Evolutionary conservation across 1,140 invertebrate genomes (phyloP).

Genomic region (Oryctes rhinoceros): DNA sequence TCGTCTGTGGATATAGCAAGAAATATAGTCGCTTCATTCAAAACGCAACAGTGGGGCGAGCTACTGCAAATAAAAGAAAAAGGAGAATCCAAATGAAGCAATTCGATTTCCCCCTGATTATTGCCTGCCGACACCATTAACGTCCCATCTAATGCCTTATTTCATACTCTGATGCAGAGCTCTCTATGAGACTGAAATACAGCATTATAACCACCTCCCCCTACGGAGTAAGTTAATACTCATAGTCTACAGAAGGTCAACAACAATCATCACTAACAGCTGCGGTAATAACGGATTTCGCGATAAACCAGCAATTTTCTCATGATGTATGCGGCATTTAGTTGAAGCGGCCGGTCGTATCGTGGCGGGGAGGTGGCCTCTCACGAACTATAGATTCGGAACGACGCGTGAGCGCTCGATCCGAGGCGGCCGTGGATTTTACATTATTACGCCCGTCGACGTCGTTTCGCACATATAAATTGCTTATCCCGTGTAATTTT

Average conservation of each 20-base stretch:
- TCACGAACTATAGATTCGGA: neutral
- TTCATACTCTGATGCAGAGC: too few relatives aligned
- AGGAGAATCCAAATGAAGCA: too few relatives aligned
- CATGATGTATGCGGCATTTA: constrained; percentile 1
- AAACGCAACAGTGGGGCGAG: too few relatives aligned
- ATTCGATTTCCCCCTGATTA: too few relatives aligned
- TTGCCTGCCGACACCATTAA: too few relatives aligned
- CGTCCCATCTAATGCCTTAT: too few relatives aligned
- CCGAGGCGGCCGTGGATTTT: neutral
- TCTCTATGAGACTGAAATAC: too few relatives aligned
- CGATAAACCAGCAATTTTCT: constrained; percentile 10
- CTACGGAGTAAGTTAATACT: too few relatives aligned
- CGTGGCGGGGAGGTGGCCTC: neutral
- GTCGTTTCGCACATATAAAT: constrained; percentile 5
- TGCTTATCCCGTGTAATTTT: constrained; percentile 18
- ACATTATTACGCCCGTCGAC: constrained; percentile 17
- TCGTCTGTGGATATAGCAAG: too few relatives aligned
- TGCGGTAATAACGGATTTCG: neutral
- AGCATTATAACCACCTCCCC: too few relatives aligned
- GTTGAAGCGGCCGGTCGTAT: neutral
- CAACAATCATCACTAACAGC: neutral
- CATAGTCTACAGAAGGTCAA: neutral
- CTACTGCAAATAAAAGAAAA: too few relatives aligned
- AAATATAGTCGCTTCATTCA: too few relatives aligned
- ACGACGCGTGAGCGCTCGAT: neutral